Percentiles rank a stretch among this genome's conserved stretches.
Conservation (phyloP, 2,113 vertebrate genomes). For the Megaceryle torquata region DNA sequence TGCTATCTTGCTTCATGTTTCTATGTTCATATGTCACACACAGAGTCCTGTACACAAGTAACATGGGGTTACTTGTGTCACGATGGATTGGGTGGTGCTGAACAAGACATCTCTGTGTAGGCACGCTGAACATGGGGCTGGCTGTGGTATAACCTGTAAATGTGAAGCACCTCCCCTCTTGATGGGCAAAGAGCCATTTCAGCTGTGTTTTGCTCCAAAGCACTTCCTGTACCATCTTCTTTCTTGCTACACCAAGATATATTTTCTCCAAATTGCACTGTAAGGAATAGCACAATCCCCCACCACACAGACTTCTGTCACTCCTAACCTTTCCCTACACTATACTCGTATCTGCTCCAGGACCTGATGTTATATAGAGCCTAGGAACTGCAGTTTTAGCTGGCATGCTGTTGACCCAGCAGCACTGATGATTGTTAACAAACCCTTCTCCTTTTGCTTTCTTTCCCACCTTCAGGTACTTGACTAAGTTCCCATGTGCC, state of each 20-base stretch:
- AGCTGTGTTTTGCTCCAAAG: not conserved
- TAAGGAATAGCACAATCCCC: too few species aligned
- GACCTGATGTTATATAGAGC: not conserved
- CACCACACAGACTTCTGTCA: not conserved
- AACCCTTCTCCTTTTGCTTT: not conserved
- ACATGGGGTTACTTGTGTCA: not conserved
- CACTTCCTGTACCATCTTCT: not conserved
- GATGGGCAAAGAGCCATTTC: not conserved
- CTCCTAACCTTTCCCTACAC: not conserved
- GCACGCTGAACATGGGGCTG: not conserved
- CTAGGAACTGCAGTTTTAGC: not conserved
- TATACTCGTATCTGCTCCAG: not conserved
- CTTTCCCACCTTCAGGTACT: not conserved
- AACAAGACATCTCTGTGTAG: not conserved
- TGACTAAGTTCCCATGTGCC: not conserved
- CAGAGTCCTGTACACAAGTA: not conserved
- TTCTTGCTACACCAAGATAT: not conserved
- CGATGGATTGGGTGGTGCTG: not conserved
- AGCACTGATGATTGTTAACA: not conserved
- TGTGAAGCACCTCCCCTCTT: not conserved
- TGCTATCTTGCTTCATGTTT: not conserved
- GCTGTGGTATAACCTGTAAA: not conserved
- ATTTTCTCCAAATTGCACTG: not conserved
- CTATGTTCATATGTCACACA: not conserved
- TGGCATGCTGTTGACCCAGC: not conserved